phyloP scores from a whole-genome alignment of 2,797 vertebrate genomes.

The Epinephelus malabaricus region DNA sequence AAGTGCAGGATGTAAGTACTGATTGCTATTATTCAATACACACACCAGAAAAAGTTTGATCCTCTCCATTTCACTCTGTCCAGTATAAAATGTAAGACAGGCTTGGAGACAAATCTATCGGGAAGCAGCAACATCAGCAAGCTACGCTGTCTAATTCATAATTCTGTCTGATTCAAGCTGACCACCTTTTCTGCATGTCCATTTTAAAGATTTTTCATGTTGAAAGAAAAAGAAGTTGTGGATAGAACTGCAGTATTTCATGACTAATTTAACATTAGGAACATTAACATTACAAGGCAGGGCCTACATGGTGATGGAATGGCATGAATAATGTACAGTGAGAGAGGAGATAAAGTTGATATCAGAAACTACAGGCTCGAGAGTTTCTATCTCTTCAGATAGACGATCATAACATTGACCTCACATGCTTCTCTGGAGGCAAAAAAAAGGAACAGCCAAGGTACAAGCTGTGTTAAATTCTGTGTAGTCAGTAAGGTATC shows the following conservation, averaged over 20 bases:
- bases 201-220: not conserved
- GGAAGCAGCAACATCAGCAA: conserved; percentile 12
- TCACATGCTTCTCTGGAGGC: not conserved
- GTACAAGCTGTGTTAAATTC: not conserved
- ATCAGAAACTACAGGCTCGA: not conserved
- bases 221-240: conserved; percentile 3
- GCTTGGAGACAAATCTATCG: not conserved
- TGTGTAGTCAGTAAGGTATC: not conserved
- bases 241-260: not conserved
- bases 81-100: not conserved
- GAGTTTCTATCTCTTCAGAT: not conserved
- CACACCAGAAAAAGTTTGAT: conserved; percentile 6
- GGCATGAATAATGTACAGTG: not conserved
- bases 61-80: not conserved
- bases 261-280: conserved; percentile 9
- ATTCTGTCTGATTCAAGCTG: not conserved
- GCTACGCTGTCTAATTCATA: not conserved
- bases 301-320: not conserved
- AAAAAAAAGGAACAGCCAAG: not conserved
- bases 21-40: conserved; percentile 4
- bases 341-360: not conserved
- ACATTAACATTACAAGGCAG: too few species aligned
- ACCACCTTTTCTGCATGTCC: not conserved
- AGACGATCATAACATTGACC: not conserved
- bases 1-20: not conserved